Evolutionary conservation across 2,113 vertebrate genomes (phyloP).

Genomic region (Sialia sialis): DNA sequence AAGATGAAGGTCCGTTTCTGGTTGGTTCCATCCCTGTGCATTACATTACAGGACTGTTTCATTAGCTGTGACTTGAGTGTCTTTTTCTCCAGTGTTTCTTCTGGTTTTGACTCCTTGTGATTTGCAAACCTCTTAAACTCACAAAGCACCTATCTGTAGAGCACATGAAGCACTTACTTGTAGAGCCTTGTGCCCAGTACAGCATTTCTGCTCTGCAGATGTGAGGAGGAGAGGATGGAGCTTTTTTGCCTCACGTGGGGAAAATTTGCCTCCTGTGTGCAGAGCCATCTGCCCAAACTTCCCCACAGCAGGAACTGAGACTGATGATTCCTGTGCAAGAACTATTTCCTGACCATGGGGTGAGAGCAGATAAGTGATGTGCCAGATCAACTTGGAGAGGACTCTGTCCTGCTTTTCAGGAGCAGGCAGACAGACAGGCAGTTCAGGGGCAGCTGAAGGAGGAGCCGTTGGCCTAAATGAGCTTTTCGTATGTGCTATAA

Average conservation of each 20-base stretch:
- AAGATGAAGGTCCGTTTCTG: neutral
- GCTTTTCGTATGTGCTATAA: constrained; percentile 12
- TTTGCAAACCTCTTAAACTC: neutral
- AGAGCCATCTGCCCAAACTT: neutral
- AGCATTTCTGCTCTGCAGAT: neutral
- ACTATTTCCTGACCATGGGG: neutral
- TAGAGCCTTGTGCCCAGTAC: neutral
- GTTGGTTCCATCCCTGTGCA: fast-evolving
- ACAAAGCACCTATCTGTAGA: neutral
- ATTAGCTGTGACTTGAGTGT: neutral
- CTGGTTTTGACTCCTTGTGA: neutral
- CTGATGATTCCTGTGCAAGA: neutral
- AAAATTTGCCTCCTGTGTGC: neutral
- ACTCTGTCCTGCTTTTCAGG: neutral
- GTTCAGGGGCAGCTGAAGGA: constrained; percentile 21
- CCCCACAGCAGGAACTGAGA: fast-evolving
- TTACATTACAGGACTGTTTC: neutral
- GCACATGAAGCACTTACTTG: neutral
- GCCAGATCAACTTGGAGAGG: neutral
- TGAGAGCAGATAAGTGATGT: neutral
- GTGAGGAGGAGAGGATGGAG: neutral
- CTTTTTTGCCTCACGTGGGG: neutral
- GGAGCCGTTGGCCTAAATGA: constrained; percentile 18
- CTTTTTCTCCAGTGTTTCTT: neutral
- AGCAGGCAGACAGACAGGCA: neutral